Base-by-base conservation (phyloP, 53 echinoderm and acorn worm genomes). In the Paelopatides confundens region DNA sequence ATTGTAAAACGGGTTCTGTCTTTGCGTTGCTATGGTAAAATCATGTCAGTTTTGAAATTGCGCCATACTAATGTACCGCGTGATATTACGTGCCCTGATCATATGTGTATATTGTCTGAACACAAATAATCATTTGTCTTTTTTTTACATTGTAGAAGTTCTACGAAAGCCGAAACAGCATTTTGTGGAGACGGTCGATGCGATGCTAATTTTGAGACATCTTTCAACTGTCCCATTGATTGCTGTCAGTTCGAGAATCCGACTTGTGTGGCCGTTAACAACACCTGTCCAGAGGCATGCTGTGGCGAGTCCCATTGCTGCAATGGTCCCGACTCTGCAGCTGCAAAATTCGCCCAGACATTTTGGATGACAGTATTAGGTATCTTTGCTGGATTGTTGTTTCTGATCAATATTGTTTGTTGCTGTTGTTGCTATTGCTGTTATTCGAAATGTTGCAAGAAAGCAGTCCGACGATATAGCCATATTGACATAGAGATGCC, bases 101-200 rank as follows among this genome's bases (percentile, higher is more conserved):
- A n/a, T n/a, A n/a, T n/a, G n/a, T n/a, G n/a, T n/a, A n/a, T n/a
- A n/a, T n/a, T n/a, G n/a, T n/a, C n/a, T n/a, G n/a, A n/a, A n/a
- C n/a, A n/a, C n/a, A n/a, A n/a, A n/a, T n/a, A n/a, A 43, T 43
- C 43, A 10, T 43, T 43, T 43, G 9, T 43, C 43, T 12, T 31
- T 67, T 33, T 67, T 17, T 7, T 67, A 34, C 32, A 18, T 67
- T 67, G 31, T 31, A 49, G 48, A 21, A 66, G 81, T 30, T 88
- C 76, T 24, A 13, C 88, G 13, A 50, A 66, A 46, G 21, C 24
- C n/a, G 79, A 79, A 10, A 48, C 28, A 24, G 63, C 34, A 1
- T 96, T 96, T 82, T 96, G 96, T 52, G 96, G 96, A 2, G 96
- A 96, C 65, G 96, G 96, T 14, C 90, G 89, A 12, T 96, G 96